Percentiles rank a stretch among this genome's conserved stretches.
Evolutionary conservation across 1,140 invertebrate genomes (phyloP).

Genomic region (Plodia interpunctella): DNA sequence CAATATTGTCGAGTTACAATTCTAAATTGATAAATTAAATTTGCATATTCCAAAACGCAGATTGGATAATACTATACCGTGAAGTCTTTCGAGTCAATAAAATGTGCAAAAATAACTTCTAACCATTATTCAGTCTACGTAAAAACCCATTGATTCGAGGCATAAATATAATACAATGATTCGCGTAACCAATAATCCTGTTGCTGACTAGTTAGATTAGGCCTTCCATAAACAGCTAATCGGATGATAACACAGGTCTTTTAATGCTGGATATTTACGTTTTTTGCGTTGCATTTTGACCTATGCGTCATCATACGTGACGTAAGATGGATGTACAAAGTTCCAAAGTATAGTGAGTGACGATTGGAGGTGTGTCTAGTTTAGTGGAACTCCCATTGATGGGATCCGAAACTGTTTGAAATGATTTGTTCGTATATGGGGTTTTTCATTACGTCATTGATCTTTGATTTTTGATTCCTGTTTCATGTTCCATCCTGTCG

Average conservation of each 20-base stretch:
- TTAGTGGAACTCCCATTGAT: background rate
- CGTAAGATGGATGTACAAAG: background rate
- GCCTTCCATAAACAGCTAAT: background rate
- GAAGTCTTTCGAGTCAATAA: no score
- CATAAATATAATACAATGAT: slow-evolving; percentile 13
- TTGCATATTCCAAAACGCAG: no score
- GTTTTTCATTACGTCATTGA: no score
- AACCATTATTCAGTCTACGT: slow-evolving; percentile 26
- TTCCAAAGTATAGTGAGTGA: background rate
- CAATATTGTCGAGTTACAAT: no score
- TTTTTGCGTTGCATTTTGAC: background rate
- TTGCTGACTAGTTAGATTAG: background rate
- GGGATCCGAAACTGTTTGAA: no score
- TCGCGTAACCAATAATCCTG: slow-evolving; percentile 16
- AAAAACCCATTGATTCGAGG: slow-evolving; percentile 33
- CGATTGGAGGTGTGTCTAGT: background rate
- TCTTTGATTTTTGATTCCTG: no score
- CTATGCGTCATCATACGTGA: background rate
- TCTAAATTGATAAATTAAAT: no score
- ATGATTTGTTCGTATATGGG: no score
- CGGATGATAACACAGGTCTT: slow-evolving; percentile 7
- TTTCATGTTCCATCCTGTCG: no score
- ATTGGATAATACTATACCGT: no score
- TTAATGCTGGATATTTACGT: background rate
- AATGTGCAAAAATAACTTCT: slow-evolving; percentile 17